Evolutionary conservation across 2,797 vertebrate genomes (phyloP).

Genomic region (Vultur gryphus): DNA sequence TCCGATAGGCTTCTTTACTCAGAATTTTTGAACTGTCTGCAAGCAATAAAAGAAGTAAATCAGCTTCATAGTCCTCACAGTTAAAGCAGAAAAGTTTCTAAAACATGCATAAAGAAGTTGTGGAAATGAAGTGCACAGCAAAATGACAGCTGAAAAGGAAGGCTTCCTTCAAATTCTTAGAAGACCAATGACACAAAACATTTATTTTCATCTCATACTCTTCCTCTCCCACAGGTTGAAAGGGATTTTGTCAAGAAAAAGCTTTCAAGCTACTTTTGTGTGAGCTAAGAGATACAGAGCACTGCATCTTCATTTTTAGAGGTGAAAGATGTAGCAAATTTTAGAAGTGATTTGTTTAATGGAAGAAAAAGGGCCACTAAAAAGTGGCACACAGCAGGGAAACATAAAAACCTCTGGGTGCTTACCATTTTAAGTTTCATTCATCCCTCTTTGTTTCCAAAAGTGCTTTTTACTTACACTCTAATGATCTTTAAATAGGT

Average conservation of each 20-base stretch:
- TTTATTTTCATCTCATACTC: background rate
- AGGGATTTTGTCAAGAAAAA: background rate
- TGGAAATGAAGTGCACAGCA: background rate
- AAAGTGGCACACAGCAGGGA: background rate
- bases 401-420: background rate
- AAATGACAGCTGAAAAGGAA: background rate
- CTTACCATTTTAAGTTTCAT: background rate
- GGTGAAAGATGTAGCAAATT: background rate
- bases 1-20: background rate
- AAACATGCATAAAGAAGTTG: background rate
- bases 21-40: background rate
- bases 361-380: background rate
- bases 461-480: background rate
- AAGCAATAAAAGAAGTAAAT: background rate
- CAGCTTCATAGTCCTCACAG: background rate
- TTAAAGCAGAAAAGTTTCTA: background rate
- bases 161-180: background rate
- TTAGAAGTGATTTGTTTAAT: background rate
- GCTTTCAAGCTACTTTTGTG: background rate
- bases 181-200: background rate
- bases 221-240: background rate
- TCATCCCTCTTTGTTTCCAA: background rate
- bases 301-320: background rate
- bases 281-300: background rate
- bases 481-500: slow-evolving; percentile 5